Conservation (phyloP, 2,888 invertebrate genomes). For the Macrophya annulata region DNA sequence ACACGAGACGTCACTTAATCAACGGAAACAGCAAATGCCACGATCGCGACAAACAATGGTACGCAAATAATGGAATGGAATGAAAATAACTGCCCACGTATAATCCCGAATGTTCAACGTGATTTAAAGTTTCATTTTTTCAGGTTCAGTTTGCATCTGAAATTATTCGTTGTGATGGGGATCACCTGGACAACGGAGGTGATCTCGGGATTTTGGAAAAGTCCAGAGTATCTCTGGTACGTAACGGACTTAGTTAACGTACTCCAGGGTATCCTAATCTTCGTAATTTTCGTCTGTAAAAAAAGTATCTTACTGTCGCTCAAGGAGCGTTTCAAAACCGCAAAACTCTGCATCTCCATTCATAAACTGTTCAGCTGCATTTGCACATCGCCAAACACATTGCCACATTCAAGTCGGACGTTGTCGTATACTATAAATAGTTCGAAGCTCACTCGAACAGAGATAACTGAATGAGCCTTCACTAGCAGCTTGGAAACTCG, state of each 20-base stretch:
- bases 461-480: too few species aligned
- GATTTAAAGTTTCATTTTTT: constrained; percentile 22
- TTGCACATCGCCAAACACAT: not conserved
- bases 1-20: constrained; percentile 84
- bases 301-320: constrained; percentile 84
- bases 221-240: constrained; percentile 82
- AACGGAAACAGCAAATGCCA: constrained; percentile 85
- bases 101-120: not conserved
- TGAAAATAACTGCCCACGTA: not conserved
- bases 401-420: not conserved
- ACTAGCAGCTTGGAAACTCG: too few species aligned
- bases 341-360: not conserved
- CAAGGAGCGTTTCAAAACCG: constrained; percentile 81
- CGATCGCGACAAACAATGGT: constrained; percentile 84
- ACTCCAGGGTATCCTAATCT: constrained; percentile 86
- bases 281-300: constrained; percentile 89
- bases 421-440: too few species aligned
- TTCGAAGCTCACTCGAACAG: too few species aligned
- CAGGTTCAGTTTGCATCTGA: constrained; percentile 90
- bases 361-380: not conserved
- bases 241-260: constrained; percentile 86
- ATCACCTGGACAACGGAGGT: constrained; percentile 92
- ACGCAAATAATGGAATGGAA: constrained; percentile 26
- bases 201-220: constrained; percentile 85
- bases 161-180: constrained; percentile 92